A percentile compares a stretch with the other conserved stretches of the same genome.
Evolutionary conservation across 2,888 invertebrate genomes (phyloP).

Genomic region (Melanophora roralis): DNA sequence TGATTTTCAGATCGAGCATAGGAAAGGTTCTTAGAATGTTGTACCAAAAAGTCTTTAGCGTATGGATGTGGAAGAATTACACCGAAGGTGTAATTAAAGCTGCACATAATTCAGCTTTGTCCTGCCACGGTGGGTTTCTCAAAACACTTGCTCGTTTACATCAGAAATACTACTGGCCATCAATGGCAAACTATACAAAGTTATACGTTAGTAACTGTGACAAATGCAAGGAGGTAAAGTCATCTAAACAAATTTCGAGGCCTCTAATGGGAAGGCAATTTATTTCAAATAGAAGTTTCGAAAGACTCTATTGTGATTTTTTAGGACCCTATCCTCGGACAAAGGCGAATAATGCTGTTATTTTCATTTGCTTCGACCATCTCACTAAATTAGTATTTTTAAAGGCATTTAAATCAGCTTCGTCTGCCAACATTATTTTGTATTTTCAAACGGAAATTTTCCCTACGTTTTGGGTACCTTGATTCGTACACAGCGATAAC

Average conservation of each 20-base stretch:
- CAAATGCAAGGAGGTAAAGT: not conserved
- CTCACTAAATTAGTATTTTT: not conserved
- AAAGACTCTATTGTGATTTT: too few species aligned
- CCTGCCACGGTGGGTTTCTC: not conserved
- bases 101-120: not conserved
- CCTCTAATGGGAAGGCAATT: not conserved
- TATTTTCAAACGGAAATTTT: too few species aligned
- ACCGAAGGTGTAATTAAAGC: not conserved
- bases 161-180: not conserved
- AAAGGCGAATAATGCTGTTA: not conserved
- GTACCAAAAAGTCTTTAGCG: not conserved
- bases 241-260: not conserved
- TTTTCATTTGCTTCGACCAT: not conserved
- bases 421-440: not conserved
- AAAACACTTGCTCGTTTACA: not conserved
- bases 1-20: not conserved
- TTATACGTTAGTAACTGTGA: not conserved
- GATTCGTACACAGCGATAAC: too few species aligned
- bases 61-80: not conserved
- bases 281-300: not conserved
- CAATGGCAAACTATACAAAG: not conserved
- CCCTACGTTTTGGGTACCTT: not conserved
- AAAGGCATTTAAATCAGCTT: not conserved
- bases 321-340: too few species aligned
- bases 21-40: not conserved